Evolutionary conservation across 2,113 vertebrate genomes (phyloP), one percentile per base, ranked within the genome.

Genomic region (Hucho hucho): DNA sequence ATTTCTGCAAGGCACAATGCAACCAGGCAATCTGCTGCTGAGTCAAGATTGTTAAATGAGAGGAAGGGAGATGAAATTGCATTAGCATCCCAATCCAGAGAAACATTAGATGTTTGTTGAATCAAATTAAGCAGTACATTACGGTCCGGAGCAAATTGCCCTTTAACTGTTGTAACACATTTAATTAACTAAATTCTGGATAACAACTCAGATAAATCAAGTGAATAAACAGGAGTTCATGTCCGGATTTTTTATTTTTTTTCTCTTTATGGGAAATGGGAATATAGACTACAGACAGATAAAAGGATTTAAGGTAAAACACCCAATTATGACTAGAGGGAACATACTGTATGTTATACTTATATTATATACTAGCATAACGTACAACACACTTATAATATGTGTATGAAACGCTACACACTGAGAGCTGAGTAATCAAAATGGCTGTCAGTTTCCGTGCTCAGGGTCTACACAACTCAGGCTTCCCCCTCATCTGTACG

Each of bases 1-100:
- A 72, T 76, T 59, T 82, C 76, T 83, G 75, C 69, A 61, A 79
- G 74, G 83, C 75, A 86, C 18, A 83, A 88, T 63, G 76, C 72
- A 75, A 76, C 70, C 29, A 66, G 29, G 64, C 64, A 67, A 4
- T 29, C 28, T 66, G 16, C 64, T 37, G 26, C 64, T 18, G 26
- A 37, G 26, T 20, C 16, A 16, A 28, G 29, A 84, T 84, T 75
- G 65, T 74, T 79, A 81, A 87, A 76, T 84, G 83, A 84, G 74
- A 75, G 77, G 70, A 83, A 79, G 58, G 59, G 75, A 75, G 68
- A 69, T 63, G 64, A 78, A 13, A 82, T 75, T 77, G 73, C 70
- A 79, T 86, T 80, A 79, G 75, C 77, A 80, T 81, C 37, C 37
- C 70, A 65, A 14, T 14, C 73, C 64, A 69, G 72, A 79, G 74